phyloP scores from a whole-genome alignment of 2,797 vertebrate species.

The Fistularia tabacaria region DNA sequence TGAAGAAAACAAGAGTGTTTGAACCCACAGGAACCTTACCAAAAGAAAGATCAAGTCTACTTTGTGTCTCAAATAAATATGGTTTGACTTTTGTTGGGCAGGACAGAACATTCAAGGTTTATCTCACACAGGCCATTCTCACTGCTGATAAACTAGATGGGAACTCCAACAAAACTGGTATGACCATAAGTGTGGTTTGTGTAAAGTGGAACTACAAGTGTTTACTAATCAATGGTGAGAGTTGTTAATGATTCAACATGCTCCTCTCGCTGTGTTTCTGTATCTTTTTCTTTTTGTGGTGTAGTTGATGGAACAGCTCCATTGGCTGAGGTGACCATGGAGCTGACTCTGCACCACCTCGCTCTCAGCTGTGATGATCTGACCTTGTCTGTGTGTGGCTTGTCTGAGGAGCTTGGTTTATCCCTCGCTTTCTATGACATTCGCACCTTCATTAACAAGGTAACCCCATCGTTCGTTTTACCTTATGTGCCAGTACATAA shows the following conservation, averaged over 20 bases:
- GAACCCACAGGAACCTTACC: constrained; percentile 79
- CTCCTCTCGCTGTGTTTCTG: not conserved
- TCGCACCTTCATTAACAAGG: constrained; percentile 90
- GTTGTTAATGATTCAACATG: not conserved
- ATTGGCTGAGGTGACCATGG: constrained; percentile 74
- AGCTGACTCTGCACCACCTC: constrained; percentile 83
- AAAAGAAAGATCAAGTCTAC: constrained; percentile 85
- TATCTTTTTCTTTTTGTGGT: not conserved
- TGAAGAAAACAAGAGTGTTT: constrained; percentile 91
- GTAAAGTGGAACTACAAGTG: not conserved
- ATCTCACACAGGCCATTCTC: constrained; percentile 80
- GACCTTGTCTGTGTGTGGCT: constrained; percentile 85
- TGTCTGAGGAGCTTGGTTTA: constrained; percentile 70
- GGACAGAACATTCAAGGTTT: constrained; percentile 81
- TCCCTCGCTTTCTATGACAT: constrained; percentile 88
- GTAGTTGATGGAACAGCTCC: constrained; percentile 63
- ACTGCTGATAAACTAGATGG: constrained; percentile 80
- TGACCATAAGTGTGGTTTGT: not conserved
- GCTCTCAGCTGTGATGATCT: constrained; percentile 91
- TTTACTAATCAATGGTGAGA: too few relatives aligned
- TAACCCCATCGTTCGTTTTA: constrained; percentile 40
- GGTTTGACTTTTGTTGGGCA: constrained; percentile 86
- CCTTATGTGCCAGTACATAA: not conserved
- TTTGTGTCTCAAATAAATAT: constrained; percentile 86
- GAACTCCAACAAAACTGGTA: constrained; percentile 86